Evolutionary conservation across 2,113 vertebrate genomes (phyloP).

Genomic region (Smithornis capensis): DNA sequence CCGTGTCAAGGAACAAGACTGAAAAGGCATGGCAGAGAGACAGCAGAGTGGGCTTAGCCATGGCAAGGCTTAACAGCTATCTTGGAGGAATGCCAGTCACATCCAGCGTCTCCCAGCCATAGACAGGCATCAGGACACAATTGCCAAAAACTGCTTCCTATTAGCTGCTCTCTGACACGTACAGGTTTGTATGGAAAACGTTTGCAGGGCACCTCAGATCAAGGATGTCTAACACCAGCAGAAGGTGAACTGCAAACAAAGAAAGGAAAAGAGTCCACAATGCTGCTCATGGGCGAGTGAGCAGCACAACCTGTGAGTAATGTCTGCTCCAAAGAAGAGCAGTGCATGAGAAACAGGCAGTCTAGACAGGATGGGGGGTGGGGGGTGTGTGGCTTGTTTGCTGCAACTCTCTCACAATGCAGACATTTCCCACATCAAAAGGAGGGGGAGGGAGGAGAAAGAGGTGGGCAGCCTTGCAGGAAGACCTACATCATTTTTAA

Average conservation of each 20-base stretch:
- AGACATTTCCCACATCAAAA: neutral
- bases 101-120: neutral
- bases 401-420: neutral
- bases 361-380: neutral
- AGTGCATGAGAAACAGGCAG: neutral
- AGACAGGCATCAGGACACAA: neutral
- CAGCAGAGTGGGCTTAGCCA: neutral
- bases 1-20: fast-evolving
- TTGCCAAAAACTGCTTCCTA: neutral
- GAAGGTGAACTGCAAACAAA: neutral
- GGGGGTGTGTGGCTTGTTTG: fast-evolving
- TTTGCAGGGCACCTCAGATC: neutral
- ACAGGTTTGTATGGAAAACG: neutral
- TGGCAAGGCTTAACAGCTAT: neutral
- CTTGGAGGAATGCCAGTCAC: neutral
- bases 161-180: neutral
- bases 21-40: fast-evolving
- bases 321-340: neutral
- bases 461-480: neutral
- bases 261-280: neutral
- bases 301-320: neutral
- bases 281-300: fast-evolving
- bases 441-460: neutral
- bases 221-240: neutral
- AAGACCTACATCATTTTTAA: neutral